Base-by-base conservation (phyloP, 2,888 invertebrate species). In the Pseudococcus viburni region DNA sequence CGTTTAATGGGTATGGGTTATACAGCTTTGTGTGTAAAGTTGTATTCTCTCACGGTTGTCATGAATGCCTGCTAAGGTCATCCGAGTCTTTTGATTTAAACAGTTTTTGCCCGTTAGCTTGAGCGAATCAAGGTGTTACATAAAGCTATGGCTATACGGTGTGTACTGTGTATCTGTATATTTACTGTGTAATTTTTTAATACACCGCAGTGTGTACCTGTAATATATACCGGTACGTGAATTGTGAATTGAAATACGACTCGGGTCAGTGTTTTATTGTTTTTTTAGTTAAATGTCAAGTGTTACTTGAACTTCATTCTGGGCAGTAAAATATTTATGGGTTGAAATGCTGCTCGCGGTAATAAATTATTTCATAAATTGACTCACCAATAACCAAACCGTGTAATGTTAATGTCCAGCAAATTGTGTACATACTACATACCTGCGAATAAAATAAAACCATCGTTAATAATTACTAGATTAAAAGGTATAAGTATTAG, bases 21-120 rank as follows among this genome's bases (percentile, higher is more conserved):
- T 80, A 39, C 80, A 42, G 42, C 42, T 80, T 80, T 80, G 42
- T 46, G 80, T 11, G 26, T 33, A 80, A 80, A 80, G 80, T n/a
- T 42, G 80, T 42, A 80, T 80, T 80, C 80, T 80, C 80, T 33
- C 26, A 80, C 80, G 80, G 42, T 80, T 80, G 80, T 80, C 80
- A 80, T 42, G n/a, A 33, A n/a, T 39, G 15, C 11, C 42, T 59
- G 26, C 11, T 39, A 42, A 80, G 80, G 80, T 80, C 80, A 80
- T 9, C 39, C 26, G 33, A 73, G 33, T 33, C 15, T 73, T 73
- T 73, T 73, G 22, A 73, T 73, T 73, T 73, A 73, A 73, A 73
- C n/a, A 26, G 68, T 73, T 73, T 73, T 73, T 73, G 33, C 33
- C 59, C 68, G 33, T 73, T 73, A 22, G 68, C 68, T 73, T 73